Conservation (phyloP, 2,888 invertebrate genomes). For the Diarsia brunnea region DNA sequence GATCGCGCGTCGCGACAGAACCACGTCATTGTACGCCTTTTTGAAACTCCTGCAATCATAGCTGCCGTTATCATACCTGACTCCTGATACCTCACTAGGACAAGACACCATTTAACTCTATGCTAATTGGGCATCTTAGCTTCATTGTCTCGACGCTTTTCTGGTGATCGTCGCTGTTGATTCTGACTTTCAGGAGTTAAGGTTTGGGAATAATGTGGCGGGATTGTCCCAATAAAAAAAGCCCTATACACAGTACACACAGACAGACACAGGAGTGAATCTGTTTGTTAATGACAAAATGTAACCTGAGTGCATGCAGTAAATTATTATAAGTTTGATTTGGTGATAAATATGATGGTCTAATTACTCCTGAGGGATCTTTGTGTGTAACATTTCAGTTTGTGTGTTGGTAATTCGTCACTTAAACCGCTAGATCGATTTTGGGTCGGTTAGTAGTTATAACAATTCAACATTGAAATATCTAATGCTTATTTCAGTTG, state of each 20-base stretch:
- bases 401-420: not conserved
- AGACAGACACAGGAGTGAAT: too few relatives aligned
- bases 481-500: not conserved
- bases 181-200: too few relatives aligned
- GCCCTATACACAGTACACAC: too few relatives aligned
- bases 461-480: not conserved
- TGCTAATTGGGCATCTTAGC: conserved; percentile 21
- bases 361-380: not conserved
- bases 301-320: too few relatives aligned
- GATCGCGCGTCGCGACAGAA: conserved; percentile 98
- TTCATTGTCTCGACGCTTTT: too few relatives aligned
- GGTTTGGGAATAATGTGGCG: too few relatives aligned
- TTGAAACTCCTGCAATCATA: conserved; percentile 95
- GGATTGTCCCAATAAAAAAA: too few relatives aligned
- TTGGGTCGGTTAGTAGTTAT: not conserved
- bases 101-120: not conserved
- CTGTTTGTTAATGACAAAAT: not conserved
- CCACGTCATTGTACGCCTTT: conserved; percentile 99
- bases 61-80: conserved; percentile 25
- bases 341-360: not conserved
- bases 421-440: not conserved
- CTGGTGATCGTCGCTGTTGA: too few relatives aligned
- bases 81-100: conserved; percentile 3
- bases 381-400: not conserved
- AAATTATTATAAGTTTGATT: not conserved